Conservation (phyloP, 2,888 invertebrate genomes). For the Argynnis bischoffii region DNA sequence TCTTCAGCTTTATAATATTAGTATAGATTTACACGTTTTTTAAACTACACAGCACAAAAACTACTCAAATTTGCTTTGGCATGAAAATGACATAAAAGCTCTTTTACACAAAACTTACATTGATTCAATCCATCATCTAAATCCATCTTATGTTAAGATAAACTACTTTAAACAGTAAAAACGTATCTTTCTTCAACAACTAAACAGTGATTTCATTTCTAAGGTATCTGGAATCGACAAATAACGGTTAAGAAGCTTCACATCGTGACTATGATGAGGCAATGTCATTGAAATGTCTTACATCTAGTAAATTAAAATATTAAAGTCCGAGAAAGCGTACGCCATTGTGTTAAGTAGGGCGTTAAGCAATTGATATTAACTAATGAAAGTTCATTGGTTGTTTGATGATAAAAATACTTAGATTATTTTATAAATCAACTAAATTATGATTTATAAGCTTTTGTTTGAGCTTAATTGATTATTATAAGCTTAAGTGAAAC, state of each 20-base stretch:
- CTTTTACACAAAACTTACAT: not conserved
- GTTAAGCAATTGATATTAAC: conserved; percentile 30
- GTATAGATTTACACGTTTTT: too few relatives aligned
- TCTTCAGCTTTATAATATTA: too few relatives aligned
- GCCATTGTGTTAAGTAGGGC: conserved; percentile 31
- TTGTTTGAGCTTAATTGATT: too few relatives aligned
- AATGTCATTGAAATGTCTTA: conserved; percentile 34
- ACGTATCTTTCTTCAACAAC: conserved; percentile 16
- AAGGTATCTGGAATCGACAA: conserved; percentile 35
- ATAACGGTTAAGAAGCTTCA: conserved; percentile 36
- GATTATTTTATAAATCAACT: too few relatives aligned
- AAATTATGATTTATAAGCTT: too few relatives aligned
- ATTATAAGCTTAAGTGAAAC: too few relatives aligned
- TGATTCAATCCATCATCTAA: conserved; percentile 8
- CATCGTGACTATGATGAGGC: conserved; percentile 40
- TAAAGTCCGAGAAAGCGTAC: conserved; percentile 33
- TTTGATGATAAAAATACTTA: not conserved
- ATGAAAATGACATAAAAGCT: not conserved
- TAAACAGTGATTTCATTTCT: conserved; percentile 21
- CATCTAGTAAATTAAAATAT: conserved; percentile 37
- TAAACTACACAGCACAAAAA: too few relatives aligned
- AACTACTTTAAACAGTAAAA: too few relatives aligned
- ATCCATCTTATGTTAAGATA: too few relatives aligned
- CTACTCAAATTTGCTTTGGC: too few relatives aligned
- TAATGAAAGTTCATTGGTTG: not conserved